Evolutionary conservation across 2,888 invertebrate genomes (phyloP), one percentile per base, ranked within the genome.

Genomic region (Seladonia tumulorum): DNA sequence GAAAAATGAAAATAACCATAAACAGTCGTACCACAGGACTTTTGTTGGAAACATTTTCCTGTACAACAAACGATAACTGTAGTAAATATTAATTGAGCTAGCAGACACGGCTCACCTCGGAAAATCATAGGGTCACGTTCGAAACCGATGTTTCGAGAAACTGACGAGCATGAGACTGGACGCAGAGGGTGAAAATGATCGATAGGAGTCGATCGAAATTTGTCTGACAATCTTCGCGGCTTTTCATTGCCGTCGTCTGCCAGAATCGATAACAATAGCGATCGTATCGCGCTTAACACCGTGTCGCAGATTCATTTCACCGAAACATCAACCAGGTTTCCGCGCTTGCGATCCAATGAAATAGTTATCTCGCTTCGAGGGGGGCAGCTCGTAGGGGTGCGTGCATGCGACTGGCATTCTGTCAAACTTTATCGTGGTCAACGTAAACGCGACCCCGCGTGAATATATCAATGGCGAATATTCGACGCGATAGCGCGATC

Each of bases 381-480:
- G 68, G 29, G 60, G 60, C 16, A 25, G 60, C 12, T 12, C 25
- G 66, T 2, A 7, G 66, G 39, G 16, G 35, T 7, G 60, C 25
- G 29, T 66, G 42, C 66, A 47, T 81, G 73, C 35, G 73, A 74
- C 68, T 39, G 82, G 73, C 60, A 74, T 76, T 83, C 73, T 81
- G 57, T 81, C 82, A 81, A 74, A 74, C 57, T 82, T 74, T 77
- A 81, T 73, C 68, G 66, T 10, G 53, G 42, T n/a, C n/a, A 53
- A 47, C 39, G 72, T 68, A 81, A 83, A 83, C 72, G 57, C 16
- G 47, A 49, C 29, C 57, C 74, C 39, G 71, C 81, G 73, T 74
- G 68, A 83, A 83, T 83, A 81, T 76, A 53, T 57, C 76, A 81
- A 74, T 63, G 53, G 68, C 57, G 57, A 83, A 85, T 78, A 85